These are phyloP conservation scores for Sakesphorus luctuosus DNA, from an alignment of 2,113 vertebrate species.

Conservation along the genomic window DNA sequence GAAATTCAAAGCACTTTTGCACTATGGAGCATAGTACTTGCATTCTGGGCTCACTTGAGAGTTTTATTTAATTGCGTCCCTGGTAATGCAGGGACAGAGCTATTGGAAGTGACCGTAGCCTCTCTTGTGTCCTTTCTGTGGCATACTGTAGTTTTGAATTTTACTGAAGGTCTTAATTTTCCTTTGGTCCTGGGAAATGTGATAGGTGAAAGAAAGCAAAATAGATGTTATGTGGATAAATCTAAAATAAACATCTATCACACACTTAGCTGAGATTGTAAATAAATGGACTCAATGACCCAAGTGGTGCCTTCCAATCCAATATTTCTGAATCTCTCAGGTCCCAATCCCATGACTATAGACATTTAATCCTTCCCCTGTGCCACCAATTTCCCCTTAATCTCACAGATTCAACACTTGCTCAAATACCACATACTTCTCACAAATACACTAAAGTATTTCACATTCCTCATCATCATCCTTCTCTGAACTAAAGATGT, in stretches of 20 bases:
- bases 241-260: constrained; percentile 8
- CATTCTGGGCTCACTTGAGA: neutral
- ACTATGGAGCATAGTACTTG: neutral
- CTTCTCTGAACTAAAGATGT: neutral
- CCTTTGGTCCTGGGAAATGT: neutral
- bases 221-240: neutral
- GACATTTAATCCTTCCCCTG: neutral
- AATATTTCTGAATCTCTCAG: neutral
- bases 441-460: neutral
- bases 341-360: neutral
- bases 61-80: neutral
- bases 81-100: neutral
- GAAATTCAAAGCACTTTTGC: neutral
- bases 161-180: neutral
- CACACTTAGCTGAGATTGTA: neutral
- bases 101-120: neutral
- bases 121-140: neutral
- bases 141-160: neutral
- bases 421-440: constrained; percentile 34
- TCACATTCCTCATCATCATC: neutral
- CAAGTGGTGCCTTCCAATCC: neutral
- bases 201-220: neutral
- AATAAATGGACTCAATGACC: neutral
- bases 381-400: constrained; percentile 16
- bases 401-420: constrained; percentile 11